Base-by-base conservation (phyloP, 2,888 invertebrate genomes). In the Leptinotarsa rubiginosa region DNA sequence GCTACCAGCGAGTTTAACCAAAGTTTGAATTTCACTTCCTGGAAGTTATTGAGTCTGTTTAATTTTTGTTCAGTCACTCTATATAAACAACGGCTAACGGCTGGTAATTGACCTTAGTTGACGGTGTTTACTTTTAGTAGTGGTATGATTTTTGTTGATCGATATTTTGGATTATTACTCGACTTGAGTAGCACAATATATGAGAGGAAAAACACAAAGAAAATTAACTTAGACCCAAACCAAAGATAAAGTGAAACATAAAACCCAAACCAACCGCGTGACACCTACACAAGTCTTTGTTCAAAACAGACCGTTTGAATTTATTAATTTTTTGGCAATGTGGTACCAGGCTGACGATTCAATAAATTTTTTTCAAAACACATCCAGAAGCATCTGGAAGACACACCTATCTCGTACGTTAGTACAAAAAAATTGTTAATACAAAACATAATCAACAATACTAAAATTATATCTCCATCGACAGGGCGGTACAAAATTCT, bases 281-380 rank as follows among this genome's bases (percentile, higher is more conserved):
- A 31, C 52, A 52, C 31, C 31, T 52, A 31, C 7, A 31, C 0
- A 31, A 31, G 7, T 31, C 7, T 31, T 31, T 50, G 49, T 68
- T 54, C 49, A 68, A 52, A 68, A 25, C n/a, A 52, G 47, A 15
- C 54, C 5, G 12, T n/a, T 47, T 16, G 47, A 65, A 64, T 49
- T 2, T 41, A 41, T 41, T 20, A 12, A 66, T n/a, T 47, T 18
- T 50, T 77, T 74, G 83, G 84, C 85, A 85, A 84, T 84, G 84
- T 84, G 85, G 80, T 79, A 81, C 84, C 84, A 85, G 85, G 85
- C 84, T 84, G 84, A 80, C 75, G 74, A 73, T 47, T 76, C 64
- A 72, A 73, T 65, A 73, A 68, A 56, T 70, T 62, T 59, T 47
- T 69, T 72, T 59, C 41, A 41, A 66, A 65, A 75, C 62, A 75